Base-by-base conservation (phyloP, 1,140 invertebrate genomes). In the Bilobella aurantiaca region DNA sequence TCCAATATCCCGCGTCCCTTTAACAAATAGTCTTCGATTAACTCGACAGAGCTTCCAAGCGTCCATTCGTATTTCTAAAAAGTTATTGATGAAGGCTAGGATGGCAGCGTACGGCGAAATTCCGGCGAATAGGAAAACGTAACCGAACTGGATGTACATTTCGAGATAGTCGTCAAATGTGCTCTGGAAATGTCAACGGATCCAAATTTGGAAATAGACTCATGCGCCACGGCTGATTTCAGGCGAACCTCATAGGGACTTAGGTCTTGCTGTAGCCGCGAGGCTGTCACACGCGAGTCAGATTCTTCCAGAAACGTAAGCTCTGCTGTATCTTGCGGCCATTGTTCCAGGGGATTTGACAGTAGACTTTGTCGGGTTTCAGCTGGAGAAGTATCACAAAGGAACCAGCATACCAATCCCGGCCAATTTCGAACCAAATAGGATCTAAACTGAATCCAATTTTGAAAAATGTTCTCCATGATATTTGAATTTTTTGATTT, bases 121-220 rank as follows among this genome's bases (percentile, higher is more conserved):
- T 16, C 91, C 90, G 0, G 94, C 96, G 77, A 98, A 98, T 12
- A 98, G 81, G 64, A 96, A 90, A 30, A 98, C 93, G 79, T 98
- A 97, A 34, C 94, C 93, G 75, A 97, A 86, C 76, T 98, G 95
- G 16, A 97, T 94, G 62, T 96, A 85, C 89, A 98, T 95, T 80
- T 98, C 96, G 68, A 98, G 79, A 76, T 97, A 96, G 77, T 98
- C 96, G 23, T 94, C 91, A 80, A 96, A 95, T 0, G 94, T 95
- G 42, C 93, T 91, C 86, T 96, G 81, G 64, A 77, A n/a, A n/a
- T n/a, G n/a, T 74, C 70, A 73, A 62, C 64, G 64, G 34, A 37
- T 23, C 29, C n/a, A 47, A 49, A 28, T 61, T 64, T 32, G 80
- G n/a, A n/a, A n/a, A n/a, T n/a, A n/a, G n/a, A n/a, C n/a, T n/a